Evolutionary conservation across 2,888 invertebrate genomes (phyloP).

Genomic region (Holacanthella duospinosa): DNA sequence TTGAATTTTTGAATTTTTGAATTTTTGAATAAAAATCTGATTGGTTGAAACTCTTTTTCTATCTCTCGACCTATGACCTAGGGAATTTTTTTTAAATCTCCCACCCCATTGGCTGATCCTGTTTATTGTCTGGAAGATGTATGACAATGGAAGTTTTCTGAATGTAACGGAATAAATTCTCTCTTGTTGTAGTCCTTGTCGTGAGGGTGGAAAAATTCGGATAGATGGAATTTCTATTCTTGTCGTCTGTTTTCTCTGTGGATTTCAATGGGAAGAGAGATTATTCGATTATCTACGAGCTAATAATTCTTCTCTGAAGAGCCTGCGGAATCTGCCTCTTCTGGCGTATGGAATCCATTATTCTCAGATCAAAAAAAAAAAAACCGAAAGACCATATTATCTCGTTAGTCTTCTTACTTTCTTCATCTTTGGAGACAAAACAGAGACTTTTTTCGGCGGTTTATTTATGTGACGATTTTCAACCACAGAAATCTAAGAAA

Average conservation of each 20-base stretch:
- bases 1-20: too few species aligned
- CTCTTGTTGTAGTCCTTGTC: too few species aligned
- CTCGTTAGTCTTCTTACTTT: background rate
- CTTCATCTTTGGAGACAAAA: background rate
- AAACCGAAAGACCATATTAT: background rate
- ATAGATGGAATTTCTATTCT: background rate
- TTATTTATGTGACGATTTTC: background rate
- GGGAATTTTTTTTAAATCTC: too few species aligned
- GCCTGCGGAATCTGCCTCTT: background rate
- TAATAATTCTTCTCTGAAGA: background rate
- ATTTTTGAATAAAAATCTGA: too few species aligned
- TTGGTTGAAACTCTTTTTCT: too few species aligned
- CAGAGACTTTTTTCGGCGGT: background rate
- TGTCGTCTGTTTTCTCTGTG: background rate
- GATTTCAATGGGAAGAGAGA: background rate
- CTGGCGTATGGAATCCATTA: background rate
- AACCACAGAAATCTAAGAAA: too few species aligned
- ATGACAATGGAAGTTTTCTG: too few species aligned
- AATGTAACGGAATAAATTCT: too few species aligned
- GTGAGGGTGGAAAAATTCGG: background rate
- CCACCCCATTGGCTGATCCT: too few species aligned
- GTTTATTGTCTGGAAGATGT: too few species aligned
- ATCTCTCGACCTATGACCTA: too few species aligned
- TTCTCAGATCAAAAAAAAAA: background rate
- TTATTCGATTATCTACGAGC: constrained; percentile 6